Evolutionary conservation across 2,888 invertebrate species (phyloP), one percentile per base, ranked within the genome.

Genomic region (Sminthurides aquaticus): DNA sequence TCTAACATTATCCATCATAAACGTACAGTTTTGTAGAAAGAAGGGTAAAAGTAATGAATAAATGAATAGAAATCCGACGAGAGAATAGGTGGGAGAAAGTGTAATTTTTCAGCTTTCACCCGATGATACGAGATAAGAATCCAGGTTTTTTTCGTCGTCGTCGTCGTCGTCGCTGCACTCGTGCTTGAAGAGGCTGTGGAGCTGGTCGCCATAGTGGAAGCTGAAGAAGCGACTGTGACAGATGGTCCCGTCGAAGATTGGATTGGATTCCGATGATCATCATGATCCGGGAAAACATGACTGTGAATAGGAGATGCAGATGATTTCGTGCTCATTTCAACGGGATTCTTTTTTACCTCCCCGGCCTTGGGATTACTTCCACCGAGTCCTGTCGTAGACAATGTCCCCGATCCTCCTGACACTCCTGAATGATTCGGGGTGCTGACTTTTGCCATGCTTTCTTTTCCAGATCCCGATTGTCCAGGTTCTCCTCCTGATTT

Each of bases 221-320:
- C 8, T 25, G 57, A 11, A 5, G 57, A 15, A 3, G 57, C 26
- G n/a, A 29, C 2, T 11, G 57, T 57, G 56, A n/a, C 25, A 5
- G 24, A 20, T 3, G 28, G 5, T 28, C 28, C 29, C 20, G 25
- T 57, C 28, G 57, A 27, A 20, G 27, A 28, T 34, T 34, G 43
- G 15, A 3, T 34, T 34, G 43, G 15, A 3, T 29, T 11, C 26
- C 27, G 57, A 25, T 55, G 55, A 3, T 57, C 57, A 28, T 27
- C 57, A 28, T 57, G 57, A 28, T 57, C 57, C 8, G 57, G 57
- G 29, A 57, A 57, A 3, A 57, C 57, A 29, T 57, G 57, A 22
- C 57, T 26, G 11, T 56, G 56, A 52, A 52, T n/a, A 8, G 20
- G 52, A 8, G 43, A 34, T 34, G 43, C 43, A 34, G 43, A 34